Evolutionary conservation across 2,797 vertebrate genomes (phyloP).

Genomic region (Atherinosoma microstoma): DNA sequence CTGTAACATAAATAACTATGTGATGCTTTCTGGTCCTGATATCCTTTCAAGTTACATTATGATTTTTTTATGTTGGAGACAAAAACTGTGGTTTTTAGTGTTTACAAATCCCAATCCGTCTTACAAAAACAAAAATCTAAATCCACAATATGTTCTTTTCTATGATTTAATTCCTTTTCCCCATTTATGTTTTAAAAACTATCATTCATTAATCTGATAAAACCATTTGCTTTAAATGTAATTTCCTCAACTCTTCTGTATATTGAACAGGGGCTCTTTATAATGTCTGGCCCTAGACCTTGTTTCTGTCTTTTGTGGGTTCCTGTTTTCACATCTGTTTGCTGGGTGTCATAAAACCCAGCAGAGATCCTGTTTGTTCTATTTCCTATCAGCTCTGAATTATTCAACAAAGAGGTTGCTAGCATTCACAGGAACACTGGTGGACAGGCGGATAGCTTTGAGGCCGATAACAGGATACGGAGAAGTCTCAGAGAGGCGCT

Average conservation of each 20-base stretch:
- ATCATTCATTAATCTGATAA: not conserved
- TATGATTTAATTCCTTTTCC: not conserved
- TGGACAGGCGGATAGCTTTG: slow-evolving; percentile 33
- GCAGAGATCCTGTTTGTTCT: slow-evolving; percentile 40
- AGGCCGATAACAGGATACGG: slow-evolving; percentile 44
- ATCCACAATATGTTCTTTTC: not conserved
- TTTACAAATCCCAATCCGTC: not conserved
- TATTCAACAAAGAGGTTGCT: slow-evolving; percentile 57
- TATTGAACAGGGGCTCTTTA: not conserved
- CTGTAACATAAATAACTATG: not conserved
- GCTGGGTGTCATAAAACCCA: slow-evolving; percentile 34
- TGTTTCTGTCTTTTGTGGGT: not conserved
- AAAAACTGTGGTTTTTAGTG: not conserved
- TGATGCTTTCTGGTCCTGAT: not conserved
- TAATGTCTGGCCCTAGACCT: slow-evolving; percentile 34
- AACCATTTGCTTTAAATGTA: slow-evolving; percentile 3
- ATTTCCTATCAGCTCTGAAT: slow-evolving; percentile 53
- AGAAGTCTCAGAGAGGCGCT: slow-evolving; percentile 16
- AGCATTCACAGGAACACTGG: slow-evolving; percentile 23
- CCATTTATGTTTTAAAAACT: not conserved
- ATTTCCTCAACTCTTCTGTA: not conserved
- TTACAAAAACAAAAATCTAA: not conserved
- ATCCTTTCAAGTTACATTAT: slow-evolving; percentile 3
- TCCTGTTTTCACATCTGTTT: slow-evolving; percentile 37
- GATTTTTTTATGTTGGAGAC: not conserved